Base-by-base conservation (phyloP, 2,113 vertebrate species). In the Lynx canadensis region DNA sequence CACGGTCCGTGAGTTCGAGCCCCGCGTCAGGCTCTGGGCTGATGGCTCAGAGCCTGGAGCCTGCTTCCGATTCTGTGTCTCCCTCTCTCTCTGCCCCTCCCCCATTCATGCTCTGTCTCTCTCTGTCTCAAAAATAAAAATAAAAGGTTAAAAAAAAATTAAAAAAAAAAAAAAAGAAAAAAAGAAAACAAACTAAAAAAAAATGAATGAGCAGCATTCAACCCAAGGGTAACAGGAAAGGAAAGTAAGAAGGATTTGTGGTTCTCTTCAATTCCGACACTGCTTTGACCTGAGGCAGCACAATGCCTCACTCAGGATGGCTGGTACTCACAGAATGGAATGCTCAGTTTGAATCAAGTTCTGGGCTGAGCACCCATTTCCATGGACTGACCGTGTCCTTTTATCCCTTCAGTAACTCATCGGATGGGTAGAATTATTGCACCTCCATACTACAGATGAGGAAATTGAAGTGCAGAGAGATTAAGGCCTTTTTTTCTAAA, bases 401-500 rank as follows among this genome's bases (percentile, higher is more conserved):
- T 23, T 7, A 45, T 52, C 9, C 33, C 38, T 65, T 45, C 69
- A 68, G 13, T 7, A 63, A 38, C 45, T 25, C 80, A 8, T 13
- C 6, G 48, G 48, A 45, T 23, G 48, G 15, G 55, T 15, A 71
- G 85, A 80, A 45, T 57, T 33, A 74, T 15, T 18, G 1, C 15
- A 45, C 11, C 38, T 93, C 63, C 5, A n/a, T 14, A 69, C 11
- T 36, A 45, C 8, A 89, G 33, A 36, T 41, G 25, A 85, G n/a
- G 41, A 96, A 45, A 68, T 5, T 41, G 31, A 89, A 36, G 45
- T 60, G 86, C 80, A 93, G 33, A 76, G n/a, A 87, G 25, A 73
- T 31, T 25, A 60, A 83, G 52, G 41, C 19, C 3, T 76, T 55
- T 69, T 55, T 63, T 55, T 48, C 68, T 69, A 52, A 94, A 48